phyloP scores from a whole-genome alignment of 2,888 invertebrate genomes.

The Calameuta idolon region DNA sequence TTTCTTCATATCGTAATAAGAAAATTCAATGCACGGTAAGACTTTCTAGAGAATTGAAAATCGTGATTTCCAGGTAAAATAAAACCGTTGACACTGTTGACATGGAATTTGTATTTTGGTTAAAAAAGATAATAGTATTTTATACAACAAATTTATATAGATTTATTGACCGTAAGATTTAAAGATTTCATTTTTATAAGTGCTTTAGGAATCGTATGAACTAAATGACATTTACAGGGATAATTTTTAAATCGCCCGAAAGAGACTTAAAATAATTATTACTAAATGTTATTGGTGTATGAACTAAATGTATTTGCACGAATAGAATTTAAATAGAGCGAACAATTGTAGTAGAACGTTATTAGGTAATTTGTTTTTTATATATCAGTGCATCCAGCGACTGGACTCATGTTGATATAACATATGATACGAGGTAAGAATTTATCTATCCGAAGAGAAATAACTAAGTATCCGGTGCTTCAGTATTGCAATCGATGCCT shows the following conservation, averaged over 20 bases:
- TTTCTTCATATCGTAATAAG: neutral
- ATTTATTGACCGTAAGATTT: constrained; percentile 4
- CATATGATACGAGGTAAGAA: neutral
- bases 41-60: neutral
- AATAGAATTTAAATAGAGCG: constrained; percentile 1
- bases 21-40: neutral
- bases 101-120: neutral
- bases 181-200: constrained; percentile 1
- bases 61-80: neutral
- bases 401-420: neutral
- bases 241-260: neutral
- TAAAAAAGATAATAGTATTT: neutral
- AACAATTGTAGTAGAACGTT: neutral
- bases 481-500: neutral
- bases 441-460: neutral
- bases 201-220: neutral
- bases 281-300: neutral
- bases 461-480: neutral
- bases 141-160: constrained; percentile 1
- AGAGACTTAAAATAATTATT: neutral
- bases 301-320: neutral
- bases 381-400: neutral
- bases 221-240: neutral
- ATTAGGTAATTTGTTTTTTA: neutral
- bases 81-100: neutral